Evolutionary conservation across 2,797 vertebrate genomes (phyloP), one percentile per base, ranked within the genome.

Genomic region (Phoeniculus purpureus): DNA sequence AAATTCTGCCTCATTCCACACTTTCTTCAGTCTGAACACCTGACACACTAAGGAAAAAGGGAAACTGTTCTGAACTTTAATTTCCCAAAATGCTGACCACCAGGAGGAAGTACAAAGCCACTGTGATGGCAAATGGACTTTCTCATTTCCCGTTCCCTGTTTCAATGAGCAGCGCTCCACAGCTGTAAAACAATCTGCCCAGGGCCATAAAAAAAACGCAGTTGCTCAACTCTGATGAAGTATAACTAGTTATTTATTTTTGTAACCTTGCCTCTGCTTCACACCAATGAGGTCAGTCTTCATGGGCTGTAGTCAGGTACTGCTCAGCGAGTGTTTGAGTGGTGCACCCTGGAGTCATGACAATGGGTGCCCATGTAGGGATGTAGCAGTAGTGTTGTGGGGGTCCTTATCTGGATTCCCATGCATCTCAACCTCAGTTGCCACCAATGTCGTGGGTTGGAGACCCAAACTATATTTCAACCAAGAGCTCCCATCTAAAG

Each of bases 281-380:
- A 15, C 0, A 0, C 4, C 27, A 31, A 14, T 7, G 3, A 58
- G 26, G 21, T 37, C 16, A 15, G 15, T 43, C 12, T 6, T 21
- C 1, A 0, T 2, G 12, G 27, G 5, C 31, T 84, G 81, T 64
- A 18, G 40, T 78, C 25, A 43, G 47, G 14, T 31, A 34, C 1
- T 3, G 59, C 8, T 0, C 3, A 34, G 2, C 74, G 37, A 26
- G 0, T 52, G 10, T 56, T 45, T n/a, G 27, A 67, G 16, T 23
- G 25, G 34, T 15, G 27, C 40, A 12, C 50, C 40, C 10, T 22
- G 12, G 17, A 59, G 48, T 27, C 31, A 31, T 0, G 0, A 15
- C 22, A 55, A 5, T 1, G 3, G 4, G 3, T 4, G 1, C 13
- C 43, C 43, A 43, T 15, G 43, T 16, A 43, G 43, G 43, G 43